These are phyloP conservation scores for Neolamprologus modestus DNA, from an alignment of 2,113 vertebrate species.

Conservation along the genomic window DNA sequence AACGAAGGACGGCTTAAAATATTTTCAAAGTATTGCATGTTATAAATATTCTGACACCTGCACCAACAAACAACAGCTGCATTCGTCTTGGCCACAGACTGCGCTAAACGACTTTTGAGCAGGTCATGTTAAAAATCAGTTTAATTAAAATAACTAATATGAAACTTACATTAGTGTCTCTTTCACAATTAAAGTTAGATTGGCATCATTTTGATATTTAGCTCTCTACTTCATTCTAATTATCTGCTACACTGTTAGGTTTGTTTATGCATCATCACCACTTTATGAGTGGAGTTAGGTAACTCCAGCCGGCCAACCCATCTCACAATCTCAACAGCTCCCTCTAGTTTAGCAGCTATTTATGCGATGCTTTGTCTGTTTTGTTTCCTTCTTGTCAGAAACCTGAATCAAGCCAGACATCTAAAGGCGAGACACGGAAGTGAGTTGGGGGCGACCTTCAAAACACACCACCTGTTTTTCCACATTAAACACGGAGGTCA, in stretches of 20 bases:
- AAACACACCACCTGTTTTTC: not conserved
- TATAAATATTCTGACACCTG: not conserved
- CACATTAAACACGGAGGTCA: not conserved
- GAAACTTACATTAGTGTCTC: not conserved
- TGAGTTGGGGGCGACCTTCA: not conserved
- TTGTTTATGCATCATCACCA: not conserved
- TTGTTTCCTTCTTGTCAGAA: not conserved
- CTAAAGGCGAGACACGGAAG: not conserved
- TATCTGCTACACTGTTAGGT: not conserved
- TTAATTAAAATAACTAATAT: not conserved
- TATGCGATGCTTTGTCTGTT: not conserved
- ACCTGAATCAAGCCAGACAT: fast-evolving
- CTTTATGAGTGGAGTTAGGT: not conserved
- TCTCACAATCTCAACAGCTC: not conserved
- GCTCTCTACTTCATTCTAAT: not conserved
- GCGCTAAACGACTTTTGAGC: fast-evolving
- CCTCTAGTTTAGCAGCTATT: not conserved
- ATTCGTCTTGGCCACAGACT: not conserved
- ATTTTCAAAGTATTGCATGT: not conserved
- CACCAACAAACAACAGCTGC: not conserved
- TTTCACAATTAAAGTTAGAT: not conserved
- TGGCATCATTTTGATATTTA: not conserved
- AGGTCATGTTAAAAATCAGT: not conserved
- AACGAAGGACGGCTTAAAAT: fast-evolving
- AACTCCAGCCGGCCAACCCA: not conserved